Evolutionary conservation across 1,140 invertebrate genomes (phyloP).

Genomic region (Heliconius melpomene): DNA sequence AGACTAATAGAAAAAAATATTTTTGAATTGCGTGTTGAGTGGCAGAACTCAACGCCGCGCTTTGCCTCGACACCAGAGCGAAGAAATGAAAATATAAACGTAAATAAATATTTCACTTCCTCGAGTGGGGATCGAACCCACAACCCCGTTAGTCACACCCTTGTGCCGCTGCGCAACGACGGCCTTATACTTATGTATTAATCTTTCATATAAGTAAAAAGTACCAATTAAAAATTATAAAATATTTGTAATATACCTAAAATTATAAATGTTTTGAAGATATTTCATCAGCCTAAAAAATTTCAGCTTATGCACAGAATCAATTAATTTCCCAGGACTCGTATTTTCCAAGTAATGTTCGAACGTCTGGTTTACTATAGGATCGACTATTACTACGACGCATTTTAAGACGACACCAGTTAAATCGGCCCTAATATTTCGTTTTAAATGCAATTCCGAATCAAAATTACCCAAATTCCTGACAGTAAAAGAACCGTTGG

Average conservation of each 20-base stretch:
- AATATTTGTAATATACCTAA: not conserved
- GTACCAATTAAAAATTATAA: not conserved
- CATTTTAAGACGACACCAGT: conserved; percentile 62
- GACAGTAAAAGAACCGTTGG: conserved; percentile 49
- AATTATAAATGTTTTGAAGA: conserved; percentile 74
- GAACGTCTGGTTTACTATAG: conserved; percentile 77
- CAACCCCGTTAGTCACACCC: too few species aligned
- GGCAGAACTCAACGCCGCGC: too few species aligned
- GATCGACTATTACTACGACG: conserved; percentile 75
- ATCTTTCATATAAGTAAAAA: too few species aligned
- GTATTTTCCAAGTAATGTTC: conserved; percentile 79
- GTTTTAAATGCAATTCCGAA: conserved; percentile 41
- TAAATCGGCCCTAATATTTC: conserved; percentile 47
- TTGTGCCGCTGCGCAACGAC: too few species aligned
- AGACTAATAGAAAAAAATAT: conserved; percentile 63
- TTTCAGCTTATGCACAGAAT: conserved; percentile 84
- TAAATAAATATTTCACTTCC: too few species aligned
- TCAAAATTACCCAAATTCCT: conserved; percentile 51
- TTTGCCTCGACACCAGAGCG: too few species aligned
- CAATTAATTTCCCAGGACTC: conserved; percentile 76
- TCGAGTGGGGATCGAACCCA: too few species aligned
- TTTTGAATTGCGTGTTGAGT: not conserved
- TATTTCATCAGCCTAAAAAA: conserved; percentile 80
- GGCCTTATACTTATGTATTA: too few species aligned
- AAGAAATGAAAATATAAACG: too few species aligned